Percentiles rank a stretch among this genome's conserved stretches.
Evolutionary conservation across 2,888 invertebrate species (phyloP).

Genomic region (Clepsis dumicolana): DNA sequence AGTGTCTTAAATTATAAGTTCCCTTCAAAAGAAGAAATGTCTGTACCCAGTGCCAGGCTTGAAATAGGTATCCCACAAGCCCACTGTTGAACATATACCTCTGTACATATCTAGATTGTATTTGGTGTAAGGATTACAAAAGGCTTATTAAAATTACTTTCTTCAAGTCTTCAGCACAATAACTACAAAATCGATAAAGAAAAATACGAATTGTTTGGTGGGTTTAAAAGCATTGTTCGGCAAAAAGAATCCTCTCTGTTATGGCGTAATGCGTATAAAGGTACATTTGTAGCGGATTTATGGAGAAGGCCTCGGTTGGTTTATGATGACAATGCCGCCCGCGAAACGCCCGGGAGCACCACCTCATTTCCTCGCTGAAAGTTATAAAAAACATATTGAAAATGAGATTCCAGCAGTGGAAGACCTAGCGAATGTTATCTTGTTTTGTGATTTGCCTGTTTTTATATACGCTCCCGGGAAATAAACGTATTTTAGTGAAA

Average conservation of each 20-base stretch:
- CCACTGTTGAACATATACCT: too few relatives aligned
- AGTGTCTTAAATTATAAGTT: too few relatives aligned
- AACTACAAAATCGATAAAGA: constrained; percentile 46
- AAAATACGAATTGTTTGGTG: constrained; percentile 69
- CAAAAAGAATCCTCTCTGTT: constrained; percentile 67
- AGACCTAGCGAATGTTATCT: constrained; percentile 82
- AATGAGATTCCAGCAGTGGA: constrained; percentile 82
- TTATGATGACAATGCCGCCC: constrained; percentile 83
- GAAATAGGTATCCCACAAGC: too few relatives aligned
- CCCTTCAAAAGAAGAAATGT: too few relatives aligned
- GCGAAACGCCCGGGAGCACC: constrained; percentile 74
- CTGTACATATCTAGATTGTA: too few relatives aligned
- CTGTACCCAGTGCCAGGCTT: too few relatives aligned
- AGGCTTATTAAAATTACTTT: constrained; percentile 6
- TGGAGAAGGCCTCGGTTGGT: constrained; percentile 81
- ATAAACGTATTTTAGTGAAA: constrained; percentile 74
- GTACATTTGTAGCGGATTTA: constrained; percentile 83
- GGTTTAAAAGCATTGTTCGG: constrained; percentile 74
- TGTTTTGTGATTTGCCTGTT: constrained; percentile 83
- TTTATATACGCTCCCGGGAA: constrained; percentile 73
- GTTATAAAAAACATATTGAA: constrained; percentile 87
- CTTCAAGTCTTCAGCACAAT: neutral
- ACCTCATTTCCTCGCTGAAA: constrained; percentile 85
- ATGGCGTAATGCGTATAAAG: constrained; percentile 84
- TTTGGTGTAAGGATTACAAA: too few relatives aligned